These are phyloP conservation scores for Cinclus mexicanus DNA, from an alignment of 2,113 vertebrate genomes.

Conservation along the genomic window DNA sequence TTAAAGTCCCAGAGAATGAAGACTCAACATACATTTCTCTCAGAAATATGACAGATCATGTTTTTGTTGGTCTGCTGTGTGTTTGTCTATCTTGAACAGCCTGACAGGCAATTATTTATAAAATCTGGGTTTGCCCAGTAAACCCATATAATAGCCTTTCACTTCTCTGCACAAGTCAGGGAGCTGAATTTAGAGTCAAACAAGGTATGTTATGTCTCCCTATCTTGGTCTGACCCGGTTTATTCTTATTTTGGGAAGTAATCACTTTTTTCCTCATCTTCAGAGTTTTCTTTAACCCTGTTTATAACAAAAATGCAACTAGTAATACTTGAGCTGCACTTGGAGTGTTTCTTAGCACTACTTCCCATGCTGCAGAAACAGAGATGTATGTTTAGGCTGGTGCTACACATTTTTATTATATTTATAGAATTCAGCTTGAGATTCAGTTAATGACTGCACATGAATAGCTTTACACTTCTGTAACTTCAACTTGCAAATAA, in stretches of 20 bases:
- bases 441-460: not conserved
- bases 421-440: not conserved
- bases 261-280: constrained; percentile 30
- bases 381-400: not conserved
- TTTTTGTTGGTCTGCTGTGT: constrained; percentile 82
- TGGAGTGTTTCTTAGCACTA: not conserved
- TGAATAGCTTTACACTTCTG: not conserved
- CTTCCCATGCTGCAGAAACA: not conserved
- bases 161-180: constrained; percentile 70
- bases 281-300: not conserved
- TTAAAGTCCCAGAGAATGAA: constrained; percentile 78
- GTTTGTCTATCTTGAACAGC: constrained; percentile 83
- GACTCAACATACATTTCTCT: constrained; percentile 80
- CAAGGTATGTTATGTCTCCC: constrained; percentile 72
- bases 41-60: constrained; percentile 79
- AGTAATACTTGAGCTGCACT: not conserved
- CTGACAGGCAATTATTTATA: constrained; percentile 88
- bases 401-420: not conserved
- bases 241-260: constrained; percentile 64
- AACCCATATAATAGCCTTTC: constrained; percentile 80
- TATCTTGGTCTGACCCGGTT: constrained; percentile 42
- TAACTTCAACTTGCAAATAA: not conserved
- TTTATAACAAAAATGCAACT: not conserved
- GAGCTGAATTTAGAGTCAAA: constrained; percentile 73
- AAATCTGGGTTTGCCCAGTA: constrained; percentile 80